Evolutionary conservation across 2,113 vertebrate genomes (phyloP), one percentile per base, ranked within the genome.

Genomic region (Natator depressus): DNA sequence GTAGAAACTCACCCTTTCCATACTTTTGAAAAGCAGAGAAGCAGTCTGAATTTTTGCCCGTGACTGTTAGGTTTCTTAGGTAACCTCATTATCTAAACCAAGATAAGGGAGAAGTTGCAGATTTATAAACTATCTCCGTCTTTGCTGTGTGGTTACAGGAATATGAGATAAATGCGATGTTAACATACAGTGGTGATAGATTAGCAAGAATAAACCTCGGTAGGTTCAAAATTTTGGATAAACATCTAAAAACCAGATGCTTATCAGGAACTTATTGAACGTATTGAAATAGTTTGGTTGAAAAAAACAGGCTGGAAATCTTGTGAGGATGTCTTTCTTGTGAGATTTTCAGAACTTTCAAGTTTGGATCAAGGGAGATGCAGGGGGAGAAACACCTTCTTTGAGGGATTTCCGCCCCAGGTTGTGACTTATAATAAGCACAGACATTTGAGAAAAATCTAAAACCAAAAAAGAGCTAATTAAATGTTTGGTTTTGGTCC

Each of bases 21-120:
- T 3, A 19, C 25, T 90, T 84, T 35, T 84, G 80, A 47, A 96
- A 72, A 96, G 91, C 76, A 95, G 72, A 84, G 27, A 29, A 79
- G 59, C 19, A 59, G 19, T 29, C 17, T 24, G 87, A 90, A 62
- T 80, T 62, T 90, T 85, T 94, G 80, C 10, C 42, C 55, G 5
- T 8, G 12, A 94, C 24, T 1, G 3, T 47, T 76, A 42, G 27
- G 54, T 62, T 96, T 91, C 4, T 49, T 51, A 42, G 0, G 0
- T 72, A 89, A 88, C 27, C n/a, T 87, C 35, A 55, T 87, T 88
- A 89, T 80, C 82, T 94, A 78, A 95, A 93, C 9, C 0, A 1
- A 96, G 80, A 76, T 24, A 85, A 85, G n/a, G 85, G 31, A 79
- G 31, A 78, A 31, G 78, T 24, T 94, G 78, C 46, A 85, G 72